These are phyloP conservation scores for Paedocypris sp. DNA, from an alignment of 2,113 vertebrate genomes.

Conservation along the genomic window DNA sequence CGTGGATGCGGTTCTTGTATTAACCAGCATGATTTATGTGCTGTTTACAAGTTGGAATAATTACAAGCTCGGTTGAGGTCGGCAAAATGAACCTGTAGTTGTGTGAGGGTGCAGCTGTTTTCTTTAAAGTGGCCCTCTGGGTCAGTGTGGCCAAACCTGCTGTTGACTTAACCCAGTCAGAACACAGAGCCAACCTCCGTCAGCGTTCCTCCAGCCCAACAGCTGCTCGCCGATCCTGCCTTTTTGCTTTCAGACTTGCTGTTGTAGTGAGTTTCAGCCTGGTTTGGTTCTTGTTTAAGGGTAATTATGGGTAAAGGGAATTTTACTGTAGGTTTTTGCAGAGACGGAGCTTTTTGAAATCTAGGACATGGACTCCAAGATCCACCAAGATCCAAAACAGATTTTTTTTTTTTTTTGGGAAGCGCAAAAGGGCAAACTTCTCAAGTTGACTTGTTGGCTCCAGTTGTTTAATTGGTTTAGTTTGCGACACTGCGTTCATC, in stretches of 20 bases:
- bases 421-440: too few species aligned
- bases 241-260: background rate
- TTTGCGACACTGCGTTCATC: too few species aligned
- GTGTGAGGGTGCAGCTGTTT: background rate
- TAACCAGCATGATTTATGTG: background rate
- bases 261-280: background rate
- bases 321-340: too few species aligned
- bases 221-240: background rate
- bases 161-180: constrained; percentile 22
- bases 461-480: too few species aligned
- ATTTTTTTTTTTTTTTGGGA: too few species aligned
- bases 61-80: background rate
- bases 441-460: too few species aligned
- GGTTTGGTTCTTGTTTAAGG: too few species aligned
- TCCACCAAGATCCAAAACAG: too few species aligned
- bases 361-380: too few species aligned
- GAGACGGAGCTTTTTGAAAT: too few species aligned
- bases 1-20: background rate
- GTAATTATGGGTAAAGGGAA: too few species aligned
- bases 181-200: background rate
- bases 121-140: background rate
- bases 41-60: background rate
- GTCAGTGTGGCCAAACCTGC: constrained; percentile 1
- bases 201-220: background rate
- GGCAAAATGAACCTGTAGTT: background rate